These are phyloP conservation scores for Glareola pratincola DNA, from an alignment of 2,113 vertebrate genomes.

Conservation along the genomic window DNA sequence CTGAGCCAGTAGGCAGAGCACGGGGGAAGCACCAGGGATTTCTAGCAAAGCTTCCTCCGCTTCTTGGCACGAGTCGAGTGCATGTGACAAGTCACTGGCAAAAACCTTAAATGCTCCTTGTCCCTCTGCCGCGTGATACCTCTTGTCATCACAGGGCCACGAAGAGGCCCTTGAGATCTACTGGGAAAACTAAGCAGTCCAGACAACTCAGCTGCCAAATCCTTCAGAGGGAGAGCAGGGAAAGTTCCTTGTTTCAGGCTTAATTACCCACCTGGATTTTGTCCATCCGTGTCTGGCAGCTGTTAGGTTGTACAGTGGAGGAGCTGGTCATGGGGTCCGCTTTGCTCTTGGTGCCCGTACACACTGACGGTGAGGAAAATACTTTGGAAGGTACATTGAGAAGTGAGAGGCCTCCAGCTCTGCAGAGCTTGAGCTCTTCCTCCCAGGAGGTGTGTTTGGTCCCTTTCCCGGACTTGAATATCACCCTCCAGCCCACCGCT, in stretches of 20 bases:
- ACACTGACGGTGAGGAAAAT: not conserved
- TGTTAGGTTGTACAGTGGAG: not conserved
- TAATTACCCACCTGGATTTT: not conserved
- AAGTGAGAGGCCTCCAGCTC: not conserved
- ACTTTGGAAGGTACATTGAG: not conserved
- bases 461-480: not conserved
- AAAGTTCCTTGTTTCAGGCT: not conserved
- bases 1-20: not conserved
- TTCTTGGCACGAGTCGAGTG: not conserved
- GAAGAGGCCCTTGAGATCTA: not conserved
- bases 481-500: not conserved
- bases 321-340: accelerated
- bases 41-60: not conserved
- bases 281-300: accelerated
- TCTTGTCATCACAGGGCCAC: not conserved
- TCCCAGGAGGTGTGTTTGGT: not conserved
- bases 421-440: not conserved
- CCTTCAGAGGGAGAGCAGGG: not conserved
- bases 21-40: not conserved
- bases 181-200: not conserved
- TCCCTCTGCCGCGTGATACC: not conserved
- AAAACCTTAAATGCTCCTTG: not conserved
- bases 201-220: not conserved
- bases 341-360: not conserved
- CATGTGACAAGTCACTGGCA: not conserved